phyloP scores from a whole-genome alignment of 1,140 invertebrate species.

The Caenorhabditis briggsae region DNA sequence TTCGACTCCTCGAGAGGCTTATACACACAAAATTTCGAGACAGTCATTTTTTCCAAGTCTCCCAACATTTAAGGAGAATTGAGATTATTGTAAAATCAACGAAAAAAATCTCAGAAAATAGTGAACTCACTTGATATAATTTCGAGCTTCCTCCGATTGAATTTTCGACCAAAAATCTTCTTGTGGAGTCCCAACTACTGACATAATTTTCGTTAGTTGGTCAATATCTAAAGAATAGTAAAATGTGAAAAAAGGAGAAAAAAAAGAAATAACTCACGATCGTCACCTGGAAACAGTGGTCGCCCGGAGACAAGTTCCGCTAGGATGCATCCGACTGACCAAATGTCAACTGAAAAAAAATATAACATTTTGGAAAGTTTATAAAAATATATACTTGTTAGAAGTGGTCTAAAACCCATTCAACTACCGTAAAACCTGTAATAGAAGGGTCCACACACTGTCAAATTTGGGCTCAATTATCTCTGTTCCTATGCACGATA shows the following conservation, averaged over 20 bases:
- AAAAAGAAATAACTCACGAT: conserved; percentile 85
- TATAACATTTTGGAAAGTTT: not conserved
- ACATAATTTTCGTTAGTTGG: conserved; percentile 89
- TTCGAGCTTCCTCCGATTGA: conserved; percentile 90
- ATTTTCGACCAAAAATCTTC: conserved; percentile 88
- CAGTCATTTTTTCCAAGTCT: too few relatives aligned
- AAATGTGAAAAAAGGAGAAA: not conserved
- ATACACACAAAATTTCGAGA: too few relatives aligned
- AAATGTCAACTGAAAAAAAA: conserved; percentile 95
- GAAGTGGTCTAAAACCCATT: too few relatives aligned
- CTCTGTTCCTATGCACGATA: too few relatives aligned
- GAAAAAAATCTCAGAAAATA: too few relatives aligned
- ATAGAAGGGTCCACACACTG: too few relatives aligned
- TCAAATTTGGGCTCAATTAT: too few relatives aligned
- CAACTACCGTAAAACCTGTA: too few relatives aligned
- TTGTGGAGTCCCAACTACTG: conserved; percentile 88
- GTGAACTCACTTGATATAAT: conserved; percentile 87
- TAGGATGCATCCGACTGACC: conserved; percentile 99
- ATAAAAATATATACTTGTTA: too few relatives aligned
- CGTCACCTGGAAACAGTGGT: conserved; percentile 96
- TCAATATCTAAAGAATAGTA: conserved; percentile 85
- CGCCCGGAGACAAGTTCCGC: conserved; percentile 93
- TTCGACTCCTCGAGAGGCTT: too few relatives aligned
- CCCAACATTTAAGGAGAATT: too few relatives aligned
- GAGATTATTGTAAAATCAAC: too few relatives aligned